These are phyloP conservation scores for Pantherophis guttatus DNA, from an alignment of 2,113 vertebrate genomes.

Conservation along the genomic window DNA sequence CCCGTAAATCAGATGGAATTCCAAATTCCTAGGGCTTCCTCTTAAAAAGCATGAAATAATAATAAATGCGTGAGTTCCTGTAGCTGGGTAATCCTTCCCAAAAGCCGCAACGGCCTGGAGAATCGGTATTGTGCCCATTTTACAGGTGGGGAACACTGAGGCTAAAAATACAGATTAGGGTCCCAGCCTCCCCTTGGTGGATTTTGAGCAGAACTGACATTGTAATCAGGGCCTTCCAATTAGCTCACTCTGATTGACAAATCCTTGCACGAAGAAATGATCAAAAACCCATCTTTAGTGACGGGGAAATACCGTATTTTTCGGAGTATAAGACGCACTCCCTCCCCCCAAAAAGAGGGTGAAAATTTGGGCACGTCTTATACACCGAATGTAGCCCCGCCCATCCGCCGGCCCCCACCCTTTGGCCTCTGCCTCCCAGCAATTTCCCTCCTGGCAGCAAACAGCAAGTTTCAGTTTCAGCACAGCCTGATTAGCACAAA, in stretches of 20 bases:
- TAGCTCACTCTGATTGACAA: not conserved
- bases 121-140: not conserved
- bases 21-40: not conserved
- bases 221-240: not conserved
- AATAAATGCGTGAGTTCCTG: not conserved
- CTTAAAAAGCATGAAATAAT: not conserved
- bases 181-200: not conserved
- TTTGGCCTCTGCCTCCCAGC: too few relatives aligned
- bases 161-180: not conserved
- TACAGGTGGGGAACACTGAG: not conserved
- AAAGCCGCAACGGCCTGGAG: not conserved
- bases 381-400: too few relatives aligned
- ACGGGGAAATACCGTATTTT: too few relatives aligned
- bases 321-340: too few relatives aligned
- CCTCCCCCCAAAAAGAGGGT: too few relatives aligned
- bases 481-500: too few relatives aligned
- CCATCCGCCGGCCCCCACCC: too few relatives aligned
- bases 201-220: not conserved
- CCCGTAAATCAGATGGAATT: not conserved
- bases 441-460: too few relatives aligned
- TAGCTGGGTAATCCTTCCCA: not conserved
- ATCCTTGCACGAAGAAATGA: not conserved
- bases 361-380: too few relatives aligned
- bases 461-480: too few relatives aligned
- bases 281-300: too few relatives aligned